These are phyloP conservation scores for Henicopernis longicauda DNA, from an alignment of 2,113 vertebrate species.

Conservation along the genomic window DNA sequence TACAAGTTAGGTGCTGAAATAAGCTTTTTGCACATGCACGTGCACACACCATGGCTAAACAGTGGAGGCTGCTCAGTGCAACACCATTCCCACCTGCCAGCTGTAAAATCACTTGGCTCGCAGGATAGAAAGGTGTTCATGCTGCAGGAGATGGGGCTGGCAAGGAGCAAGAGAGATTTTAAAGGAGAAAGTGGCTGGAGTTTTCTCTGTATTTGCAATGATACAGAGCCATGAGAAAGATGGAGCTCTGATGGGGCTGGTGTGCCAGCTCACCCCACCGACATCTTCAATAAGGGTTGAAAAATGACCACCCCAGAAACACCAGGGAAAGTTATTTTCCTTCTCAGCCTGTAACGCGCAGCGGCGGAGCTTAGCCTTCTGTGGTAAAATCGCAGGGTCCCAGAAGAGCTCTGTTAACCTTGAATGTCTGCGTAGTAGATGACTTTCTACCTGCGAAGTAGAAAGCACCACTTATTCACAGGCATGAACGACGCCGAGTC, in stretches of 20 bases:
- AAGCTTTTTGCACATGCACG: neutral
- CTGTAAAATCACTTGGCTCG: neutral
- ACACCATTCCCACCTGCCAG: neutral
- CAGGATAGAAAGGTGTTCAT: neutral
- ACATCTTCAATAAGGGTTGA: neutral
- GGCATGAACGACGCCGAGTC: neutral
- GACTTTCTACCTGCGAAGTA: neutral
- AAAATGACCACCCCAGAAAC: neutral
- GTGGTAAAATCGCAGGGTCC: neutral
- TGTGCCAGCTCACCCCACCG: neutral
- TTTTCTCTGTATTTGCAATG: neutral
- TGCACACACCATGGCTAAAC: neutral
- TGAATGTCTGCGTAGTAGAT: neutral
- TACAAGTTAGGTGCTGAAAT: neutral
- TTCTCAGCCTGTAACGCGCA: neutral
- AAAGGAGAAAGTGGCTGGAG: neutral
- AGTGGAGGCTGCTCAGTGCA: neutral
- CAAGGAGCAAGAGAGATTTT: neutral
- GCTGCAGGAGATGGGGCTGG: neutral
- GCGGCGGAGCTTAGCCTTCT: neutral
- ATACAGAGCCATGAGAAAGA: neutral
- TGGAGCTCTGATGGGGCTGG: neutral
- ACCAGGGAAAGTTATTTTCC: neutral
- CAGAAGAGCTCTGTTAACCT: neutral
- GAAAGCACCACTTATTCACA: neutral